Evolutionary conservation across 1,140 invertebrate genomes (phyloP).

Genomic region (Brachionus paranguensis): DNA sequence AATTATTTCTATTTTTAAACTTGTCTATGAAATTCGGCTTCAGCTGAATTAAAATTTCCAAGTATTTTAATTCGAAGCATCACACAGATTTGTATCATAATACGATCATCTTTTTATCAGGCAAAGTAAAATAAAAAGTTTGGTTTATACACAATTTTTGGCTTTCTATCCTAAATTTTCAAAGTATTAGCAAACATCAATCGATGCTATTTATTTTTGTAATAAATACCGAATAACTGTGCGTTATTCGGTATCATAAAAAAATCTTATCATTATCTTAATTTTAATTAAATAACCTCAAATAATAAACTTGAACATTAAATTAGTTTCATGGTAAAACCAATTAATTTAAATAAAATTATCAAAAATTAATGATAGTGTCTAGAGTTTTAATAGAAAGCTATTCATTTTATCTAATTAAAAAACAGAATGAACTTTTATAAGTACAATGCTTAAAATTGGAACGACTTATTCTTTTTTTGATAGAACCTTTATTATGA

Average conservation of each 20-base stretch:
- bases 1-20: neutral
- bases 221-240: neutral
- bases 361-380: too few species aligned
- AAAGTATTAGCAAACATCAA: neutral
- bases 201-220: neutral
- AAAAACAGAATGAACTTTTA: too few species aligned
- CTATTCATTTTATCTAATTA: too few species aligned
- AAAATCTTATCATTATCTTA: neutral
- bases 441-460: too few species aligned
- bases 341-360: too few species aligned
- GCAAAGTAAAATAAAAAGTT: neutral
- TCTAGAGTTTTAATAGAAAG: too few species aligned
- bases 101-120: neutral
- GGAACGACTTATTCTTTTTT: too few species aligned
- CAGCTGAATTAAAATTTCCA: neutral
- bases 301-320: too few species aligned
- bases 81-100: neutral
- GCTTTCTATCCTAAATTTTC: neutral
- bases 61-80: neutral
- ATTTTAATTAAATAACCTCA: neutral
- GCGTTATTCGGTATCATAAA: neutral
- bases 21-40: neutral
- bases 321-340: too few species aligned
- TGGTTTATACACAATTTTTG: neutral
- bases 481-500: too few species aligned